These are phyloP conservation scores for Anniella stebbinsi DNA, from an alignment of 2,797 vertebrate species.

Conservation along the genomic window DNA sequence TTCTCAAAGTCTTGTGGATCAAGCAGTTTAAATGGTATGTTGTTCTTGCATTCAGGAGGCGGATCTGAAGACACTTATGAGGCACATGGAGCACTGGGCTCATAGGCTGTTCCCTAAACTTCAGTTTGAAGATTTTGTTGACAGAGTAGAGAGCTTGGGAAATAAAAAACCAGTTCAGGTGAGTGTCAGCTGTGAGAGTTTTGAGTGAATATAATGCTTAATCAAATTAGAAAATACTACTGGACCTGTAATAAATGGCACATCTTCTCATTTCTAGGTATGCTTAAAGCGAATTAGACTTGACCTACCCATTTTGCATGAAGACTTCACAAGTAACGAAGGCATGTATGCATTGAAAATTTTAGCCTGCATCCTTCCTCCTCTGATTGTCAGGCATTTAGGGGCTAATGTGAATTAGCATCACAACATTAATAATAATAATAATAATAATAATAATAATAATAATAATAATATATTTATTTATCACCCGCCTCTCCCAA, in stretches of 20 bases:
- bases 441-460: no score
- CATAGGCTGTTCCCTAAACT: conserved; percentile 93
- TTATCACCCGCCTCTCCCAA: no score
- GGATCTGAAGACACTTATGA: conserved; percentile 88
- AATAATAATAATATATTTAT: no score
- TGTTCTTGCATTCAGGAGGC: conserved; percentile 81
- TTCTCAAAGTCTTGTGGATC: background rate
- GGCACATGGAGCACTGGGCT: conserved; percentile 97
- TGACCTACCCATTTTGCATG: conserved; percentile 91
- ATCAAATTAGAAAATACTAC: background rate
- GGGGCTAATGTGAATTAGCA: background rate
- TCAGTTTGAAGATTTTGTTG: conserved; percentile 94
- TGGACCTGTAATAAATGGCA: conserved; percentile 8
- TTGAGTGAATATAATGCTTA: background rate
- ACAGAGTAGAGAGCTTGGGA: conserved; percentile 89
- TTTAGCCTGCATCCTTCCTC: background rate
- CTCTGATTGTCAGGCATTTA: background rate
- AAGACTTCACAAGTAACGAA: conserved; percentile 85
- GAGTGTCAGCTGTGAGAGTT: conserved; percentile 32
- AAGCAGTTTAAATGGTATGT: conserved; percentile 7
- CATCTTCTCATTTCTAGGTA: conserved; percentile 81
- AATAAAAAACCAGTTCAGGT: conserved; percentile 97
- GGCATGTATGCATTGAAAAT: conserved; percentile 72
- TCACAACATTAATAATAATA: rapidly evolving
- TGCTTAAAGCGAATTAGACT: conserved; percentile 95